Evolutionary conservation across 2,113 vertebrate genomes (phyloP).

Genomic region (Mesoclemmys tuberculata): DNA sequence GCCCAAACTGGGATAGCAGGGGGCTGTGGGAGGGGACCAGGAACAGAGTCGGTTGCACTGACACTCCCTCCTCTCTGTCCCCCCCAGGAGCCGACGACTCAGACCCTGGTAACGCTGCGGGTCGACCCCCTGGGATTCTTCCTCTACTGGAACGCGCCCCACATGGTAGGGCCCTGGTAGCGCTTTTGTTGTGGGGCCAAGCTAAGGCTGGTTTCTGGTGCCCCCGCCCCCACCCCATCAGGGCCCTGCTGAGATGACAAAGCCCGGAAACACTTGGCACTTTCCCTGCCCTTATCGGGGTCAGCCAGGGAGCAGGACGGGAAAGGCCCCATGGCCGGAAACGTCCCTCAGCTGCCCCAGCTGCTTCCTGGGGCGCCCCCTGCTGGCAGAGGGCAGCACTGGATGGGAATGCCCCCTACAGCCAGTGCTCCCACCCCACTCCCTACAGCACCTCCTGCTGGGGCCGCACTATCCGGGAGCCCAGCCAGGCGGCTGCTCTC

Average conservation of each 20-base stretch:
- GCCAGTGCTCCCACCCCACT: background rate
- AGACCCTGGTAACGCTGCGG: constrained; percentile 84
- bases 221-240: background rate
- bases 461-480: background rate
- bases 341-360: background rate
- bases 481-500: too few species aligned
- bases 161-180: constrained; percentile 75
- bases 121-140: constrained; percentile 90
- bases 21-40: background rate
- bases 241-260: background rate
- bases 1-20: background rate
- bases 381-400: background rate
- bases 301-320: background rate
- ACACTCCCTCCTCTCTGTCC: background rate
- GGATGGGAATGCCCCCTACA: background rate
- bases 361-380: background rate
- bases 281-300: background rate
- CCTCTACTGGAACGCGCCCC: constrained; percentile 86
- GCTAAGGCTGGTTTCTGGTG: background rate
- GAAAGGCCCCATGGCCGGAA: constrained; percentile 6
- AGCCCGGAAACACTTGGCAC: background rate
- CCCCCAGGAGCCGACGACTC: constrained; percentile 81
- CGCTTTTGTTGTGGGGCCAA: background rate
- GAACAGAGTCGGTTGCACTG: background rate
- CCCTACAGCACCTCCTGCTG: background rate